These are phyloP conservation scores for Eptatretus atami DNA, from an alignment of 2,797 vertebrate genomes.

Conservation along the genomic window DNA sequence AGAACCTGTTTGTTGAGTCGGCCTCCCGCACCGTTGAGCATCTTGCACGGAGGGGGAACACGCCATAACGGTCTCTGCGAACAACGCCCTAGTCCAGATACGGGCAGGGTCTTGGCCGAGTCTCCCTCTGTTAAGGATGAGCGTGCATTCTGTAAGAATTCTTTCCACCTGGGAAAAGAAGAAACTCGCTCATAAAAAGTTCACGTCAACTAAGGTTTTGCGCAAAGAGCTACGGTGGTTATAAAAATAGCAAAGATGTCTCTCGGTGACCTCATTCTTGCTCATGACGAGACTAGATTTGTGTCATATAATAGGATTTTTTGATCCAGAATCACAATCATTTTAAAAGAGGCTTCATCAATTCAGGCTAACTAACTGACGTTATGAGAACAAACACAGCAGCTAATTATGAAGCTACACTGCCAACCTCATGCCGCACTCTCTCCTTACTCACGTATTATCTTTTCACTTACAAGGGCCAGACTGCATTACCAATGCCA, in stretches of 20 bases:
- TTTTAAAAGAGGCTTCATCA: no score
- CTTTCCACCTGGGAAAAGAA: conserved; percentile 35
- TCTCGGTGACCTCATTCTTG: no score
- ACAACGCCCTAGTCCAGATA: conserved; percentile 49
- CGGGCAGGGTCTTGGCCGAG: conserved; percentile 49
- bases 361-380: no score
- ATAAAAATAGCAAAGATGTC: background rate
- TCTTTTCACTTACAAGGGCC: no score
- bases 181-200: conserved; percentile 2
- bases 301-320: no score
- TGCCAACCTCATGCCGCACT: no score
- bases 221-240: conserved; percentile 1
- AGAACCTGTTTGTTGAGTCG: conserved; percentile 52
- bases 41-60: conserved; percentile 54
- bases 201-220: conserved; percentile 1
- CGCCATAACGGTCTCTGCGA: conserved; percentile 42
- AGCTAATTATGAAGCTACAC: no score
- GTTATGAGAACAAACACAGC: no score
- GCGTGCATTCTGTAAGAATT: conserved; percentile 65
- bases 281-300: conserved; percentile 2
- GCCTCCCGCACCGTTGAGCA: conserved; percentile 59
- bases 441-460: no score
- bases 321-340: background rate
- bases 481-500: no score
- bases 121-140: conserved; percentile 61